Percentiles rank a stretch among this genome's conserved stretches.
phyloP scores from a whole-genome alignment of 2,888 invertebrate genomes.

The Hyalella azteca region DNA sequence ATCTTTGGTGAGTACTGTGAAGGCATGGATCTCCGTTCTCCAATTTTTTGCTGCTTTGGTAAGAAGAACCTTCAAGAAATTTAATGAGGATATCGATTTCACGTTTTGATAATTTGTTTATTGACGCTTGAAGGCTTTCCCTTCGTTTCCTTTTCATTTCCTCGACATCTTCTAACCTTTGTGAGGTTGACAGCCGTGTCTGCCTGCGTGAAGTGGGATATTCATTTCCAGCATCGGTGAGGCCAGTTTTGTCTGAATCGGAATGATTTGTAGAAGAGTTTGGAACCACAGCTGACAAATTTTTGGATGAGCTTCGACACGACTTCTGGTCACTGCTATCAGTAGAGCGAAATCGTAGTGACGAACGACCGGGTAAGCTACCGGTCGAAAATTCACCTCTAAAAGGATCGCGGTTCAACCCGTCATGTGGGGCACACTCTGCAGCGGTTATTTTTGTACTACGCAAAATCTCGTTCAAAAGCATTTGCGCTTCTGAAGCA shows the following conservation, averaged over 20 bases:
- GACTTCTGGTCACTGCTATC: neutral
- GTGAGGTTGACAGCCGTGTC: too few species aligned
- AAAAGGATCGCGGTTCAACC: too few species aligned
- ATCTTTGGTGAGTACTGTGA: conserved; percentile 14
- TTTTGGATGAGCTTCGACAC: too few species aligned
- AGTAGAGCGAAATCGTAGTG: neutral
- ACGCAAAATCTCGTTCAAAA: neutral
- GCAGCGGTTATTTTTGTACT: neutral
- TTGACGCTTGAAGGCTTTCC: neutral
- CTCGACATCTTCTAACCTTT: neutral
- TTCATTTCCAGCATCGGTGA: too few species aligned
- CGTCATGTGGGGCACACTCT: neutral
- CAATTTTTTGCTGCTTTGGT: neutral
- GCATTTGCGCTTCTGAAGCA: conserved; percentile 14
- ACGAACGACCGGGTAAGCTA: neutral
- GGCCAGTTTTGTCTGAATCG: too few species aligned
- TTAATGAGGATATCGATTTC: conserved; percentile 22
- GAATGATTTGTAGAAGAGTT: too few species aligned
- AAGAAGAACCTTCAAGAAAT: neutral
- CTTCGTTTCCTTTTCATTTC: neutral
- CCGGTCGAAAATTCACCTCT: neutral
- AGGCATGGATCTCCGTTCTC: neutral
- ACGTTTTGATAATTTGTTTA: neutral
- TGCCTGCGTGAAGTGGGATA: too few species aligned
- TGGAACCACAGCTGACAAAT: too few species aligned